phyloP scores from a whole-genome alignment of 2,113 vertebrate species.

The Pangasianodon gigas region DNA sequence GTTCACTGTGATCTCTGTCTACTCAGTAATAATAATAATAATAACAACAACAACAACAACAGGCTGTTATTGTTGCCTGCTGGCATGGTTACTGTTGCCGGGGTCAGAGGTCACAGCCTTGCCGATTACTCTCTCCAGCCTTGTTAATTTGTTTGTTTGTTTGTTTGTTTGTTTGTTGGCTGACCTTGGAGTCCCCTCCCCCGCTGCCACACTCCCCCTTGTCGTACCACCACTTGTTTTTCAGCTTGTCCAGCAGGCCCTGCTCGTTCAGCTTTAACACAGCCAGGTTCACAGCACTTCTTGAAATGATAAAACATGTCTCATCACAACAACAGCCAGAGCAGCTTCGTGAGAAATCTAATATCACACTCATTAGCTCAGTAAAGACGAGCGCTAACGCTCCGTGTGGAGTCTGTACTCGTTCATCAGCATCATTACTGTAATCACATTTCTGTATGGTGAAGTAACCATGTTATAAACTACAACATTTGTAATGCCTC shows the following conservation, averaged over 20 bases:
- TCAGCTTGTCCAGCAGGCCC: slow-evolving; percentile 99
- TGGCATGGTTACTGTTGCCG: slow-evolving; percentile 2
- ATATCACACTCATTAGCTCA: slow-evolving; percentile 54
- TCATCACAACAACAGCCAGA: slow-evolving; percentile 84
- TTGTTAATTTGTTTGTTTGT: slow-evolving; percentile 79
- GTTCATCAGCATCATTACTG: neutral
- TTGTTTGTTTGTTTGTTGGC: slow-evolving; percentile 65
- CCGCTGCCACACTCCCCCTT: slow-evolving; percentile 99
- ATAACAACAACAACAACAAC: neutral
- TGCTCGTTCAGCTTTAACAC: slow-evolving; percentile 99
- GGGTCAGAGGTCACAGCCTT: slow-evolving; percentile 80
- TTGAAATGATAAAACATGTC: slow-evolving; percentile 95
- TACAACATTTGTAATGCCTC: neutral
- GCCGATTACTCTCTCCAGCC: slow-evolving; percentile 96
- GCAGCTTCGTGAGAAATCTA: slow-evolving; percentile 88
- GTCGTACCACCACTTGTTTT: slow-evolving; percentile 99
- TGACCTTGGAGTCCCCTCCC: slow-evolving; percentile 99
- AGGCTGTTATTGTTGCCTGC: neutral
- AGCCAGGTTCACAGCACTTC: slow-evolving; percentile 98
- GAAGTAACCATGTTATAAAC: neutral
- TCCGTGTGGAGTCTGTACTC: neutral
- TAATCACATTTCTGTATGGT: neutral
- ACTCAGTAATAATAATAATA: neutral
- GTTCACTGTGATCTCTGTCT: neutral
- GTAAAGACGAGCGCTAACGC: neutral